Percentiles rank a stretch among this genome's conserved stretches.
These are phyloP conservation scores for Papilio polyxenes DNA, from an alignment of 1,140 invertebrate species.

Conservation along the genomic window DNA sequence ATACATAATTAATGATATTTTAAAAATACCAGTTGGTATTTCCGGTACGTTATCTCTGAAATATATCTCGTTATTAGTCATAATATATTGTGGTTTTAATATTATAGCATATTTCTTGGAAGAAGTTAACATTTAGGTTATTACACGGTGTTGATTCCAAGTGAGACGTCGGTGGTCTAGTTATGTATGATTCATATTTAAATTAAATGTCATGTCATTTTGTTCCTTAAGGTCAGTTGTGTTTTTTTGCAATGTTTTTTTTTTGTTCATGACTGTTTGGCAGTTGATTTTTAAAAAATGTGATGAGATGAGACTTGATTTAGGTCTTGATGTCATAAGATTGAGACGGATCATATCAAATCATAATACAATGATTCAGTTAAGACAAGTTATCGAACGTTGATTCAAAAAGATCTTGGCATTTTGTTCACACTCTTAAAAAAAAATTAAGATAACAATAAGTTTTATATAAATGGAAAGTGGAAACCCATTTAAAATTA, in stretches of 20 bases:
- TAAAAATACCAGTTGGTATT: conserved; percentile 36
- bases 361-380: conserved; percentile 4
- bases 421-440: too few species aligned
- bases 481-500: background rate
- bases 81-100: conserved; percentile 42
- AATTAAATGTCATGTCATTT: conserved; percentile 39
- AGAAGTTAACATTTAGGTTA: conserved; percentile 40
- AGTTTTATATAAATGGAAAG: background rate
- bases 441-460: background rate
- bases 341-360: background rate
- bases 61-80: conserved; percentile 42
- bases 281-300: background rate
- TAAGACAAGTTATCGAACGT: background rate
- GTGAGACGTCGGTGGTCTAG: conserved; percentile 31
- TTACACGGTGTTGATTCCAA: conserved; percentile 37
- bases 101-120: conserved; percentile 41
- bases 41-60: conserved; percentile 38
- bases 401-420: too few species aligned
- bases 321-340: background rate
- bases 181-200: conserved; percentile 40
- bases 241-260: background rate
- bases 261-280: background rate
- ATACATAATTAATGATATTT: conserved; percentile 41
- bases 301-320: background rate
- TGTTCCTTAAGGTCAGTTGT: conserved; percentile 10